phyloP scores from a whole-genome alignment of 2,113 vertebrate species.

The Colaptes auratus region DNA sequence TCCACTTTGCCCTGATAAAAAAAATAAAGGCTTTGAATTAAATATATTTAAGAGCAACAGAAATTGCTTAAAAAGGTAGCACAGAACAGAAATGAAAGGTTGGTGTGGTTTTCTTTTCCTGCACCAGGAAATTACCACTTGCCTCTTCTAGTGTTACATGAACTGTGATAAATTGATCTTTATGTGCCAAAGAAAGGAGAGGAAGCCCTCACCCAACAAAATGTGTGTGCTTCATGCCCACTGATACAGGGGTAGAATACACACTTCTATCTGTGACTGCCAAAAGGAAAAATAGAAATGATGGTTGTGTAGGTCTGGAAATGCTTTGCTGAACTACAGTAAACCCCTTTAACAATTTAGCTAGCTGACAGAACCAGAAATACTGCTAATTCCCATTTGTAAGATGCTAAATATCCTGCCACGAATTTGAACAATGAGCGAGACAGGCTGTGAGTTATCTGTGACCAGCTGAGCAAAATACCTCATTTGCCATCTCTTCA shows the following conservation, averaged over 20 bases:
- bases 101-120: no score
- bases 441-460: not conserved
- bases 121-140: not conserved
- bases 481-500: not conserved
- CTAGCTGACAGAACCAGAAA: conserved; percentile 13
- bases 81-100: not conserved
- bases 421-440: not conserved
- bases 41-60: not conserved
- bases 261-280: conserved; percentile 8
- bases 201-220: not conserved
- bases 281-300: not conserved
- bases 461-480: not conserved
- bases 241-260: not conserved
- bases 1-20: not conserved
- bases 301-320: not conserved
- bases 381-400: not conserved
- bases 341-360: not conserved
- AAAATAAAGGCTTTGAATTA: not conserved
- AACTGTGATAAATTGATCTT: not conserved
- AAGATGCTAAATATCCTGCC: not conserved
- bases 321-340: conserved; percentile 28
- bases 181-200: not conserved
- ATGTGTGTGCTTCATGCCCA: not conserved
- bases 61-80: not conserved
- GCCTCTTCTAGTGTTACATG: not conserved